Evolutionary conservation across 35 echinoderm and acorn worm genomes (phyloP).

Genomic region (Holothuria glaberrima): DNA sequence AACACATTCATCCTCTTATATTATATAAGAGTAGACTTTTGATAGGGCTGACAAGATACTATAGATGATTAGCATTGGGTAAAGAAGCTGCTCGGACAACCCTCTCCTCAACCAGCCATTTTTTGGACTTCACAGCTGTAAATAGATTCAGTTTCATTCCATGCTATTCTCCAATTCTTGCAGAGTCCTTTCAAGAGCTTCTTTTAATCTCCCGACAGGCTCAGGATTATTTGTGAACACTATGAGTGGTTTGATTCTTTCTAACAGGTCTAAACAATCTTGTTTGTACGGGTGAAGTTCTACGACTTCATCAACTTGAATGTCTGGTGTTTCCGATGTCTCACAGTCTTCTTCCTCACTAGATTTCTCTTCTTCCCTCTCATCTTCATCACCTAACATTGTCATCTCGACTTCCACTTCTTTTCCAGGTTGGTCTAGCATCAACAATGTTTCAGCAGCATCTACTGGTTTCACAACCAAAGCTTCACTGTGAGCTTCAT

Average conservation of each 20-base stretch:
- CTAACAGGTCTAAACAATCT: slow-evolving; percentile 9
- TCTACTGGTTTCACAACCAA: neutral
- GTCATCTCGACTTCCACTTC: neutral
- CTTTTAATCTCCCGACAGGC: slow-evolving; percentile 25
- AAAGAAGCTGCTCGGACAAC: no score
- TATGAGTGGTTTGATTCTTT: slow-evolving; percentile 10
- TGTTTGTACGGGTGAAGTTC: slow-evolving; percentile 18
- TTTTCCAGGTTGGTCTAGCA: neutral
- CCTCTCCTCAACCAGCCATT: no score
- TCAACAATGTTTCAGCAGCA: neutral
- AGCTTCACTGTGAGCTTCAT: no score
- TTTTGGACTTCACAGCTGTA: no score
- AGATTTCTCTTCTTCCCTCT: neutral
- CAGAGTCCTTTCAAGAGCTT: neutral
- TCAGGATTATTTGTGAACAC: neutral
- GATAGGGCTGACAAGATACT: no score
- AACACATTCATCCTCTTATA: no score
- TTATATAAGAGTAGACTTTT: no score
- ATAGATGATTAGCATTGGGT: no score
- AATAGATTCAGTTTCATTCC: neutral
- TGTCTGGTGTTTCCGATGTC: neutral
- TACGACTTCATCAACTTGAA: neutral
- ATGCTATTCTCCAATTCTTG: slow-evolving; percentile 10
- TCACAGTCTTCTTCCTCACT: neutral
- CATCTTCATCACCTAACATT: neutral